Percentiles rank a stretch among this genome's conserved stretches.
phyloP scores from a whole-genome alignment of 2,113 vertebrate genomes.

The Carlito syrichta region DNA sequence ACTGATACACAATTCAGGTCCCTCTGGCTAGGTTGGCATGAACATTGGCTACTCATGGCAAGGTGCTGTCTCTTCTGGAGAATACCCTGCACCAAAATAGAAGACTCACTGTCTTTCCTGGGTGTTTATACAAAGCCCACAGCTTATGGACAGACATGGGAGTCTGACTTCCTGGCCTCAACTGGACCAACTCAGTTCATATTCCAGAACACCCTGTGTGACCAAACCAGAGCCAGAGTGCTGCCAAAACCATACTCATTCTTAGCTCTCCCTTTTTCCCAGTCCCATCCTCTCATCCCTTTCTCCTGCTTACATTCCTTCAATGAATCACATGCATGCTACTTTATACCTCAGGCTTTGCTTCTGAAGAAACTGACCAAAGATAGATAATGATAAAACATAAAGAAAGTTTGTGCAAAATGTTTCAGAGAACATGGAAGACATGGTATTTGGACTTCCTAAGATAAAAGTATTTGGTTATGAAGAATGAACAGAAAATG shows the following conservation, averaged over 20 bases:
- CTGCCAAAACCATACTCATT: not conserved
- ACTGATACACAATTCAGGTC: fast-evolving
- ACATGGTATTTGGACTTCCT: not conserved
- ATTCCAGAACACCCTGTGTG: not conserved
- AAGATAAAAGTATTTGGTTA: not conserved
- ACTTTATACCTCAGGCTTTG: not conserved
- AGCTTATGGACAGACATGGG: too few species aligned
- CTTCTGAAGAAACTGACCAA: not conserved
- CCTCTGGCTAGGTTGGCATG: not conserved
- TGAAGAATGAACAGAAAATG: not conserved
- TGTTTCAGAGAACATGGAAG: not conserved
- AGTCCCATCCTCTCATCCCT: not conserved
- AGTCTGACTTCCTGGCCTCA: not conserved
- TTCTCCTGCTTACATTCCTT: not conserved
- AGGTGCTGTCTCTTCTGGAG: not conserved
- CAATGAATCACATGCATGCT: not conserved
- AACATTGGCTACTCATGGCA: too few species aligned
- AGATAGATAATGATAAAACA: not conserved
- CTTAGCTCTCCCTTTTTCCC: fast-evolving
- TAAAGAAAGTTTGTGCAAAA: not conserved
- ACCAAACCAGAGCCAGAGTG: not conserved
- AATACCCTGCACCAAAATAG: fast-evolving
- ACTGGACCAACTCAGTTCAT: not conserved
- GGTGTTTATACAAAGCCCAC: not conserved
- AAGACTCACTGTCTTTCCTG: not conserved